Evolutionary conservation across 2,113 vertebrate genomes (phyloP).

Genomic region (Phylloscopus trochiloides): DNA sequence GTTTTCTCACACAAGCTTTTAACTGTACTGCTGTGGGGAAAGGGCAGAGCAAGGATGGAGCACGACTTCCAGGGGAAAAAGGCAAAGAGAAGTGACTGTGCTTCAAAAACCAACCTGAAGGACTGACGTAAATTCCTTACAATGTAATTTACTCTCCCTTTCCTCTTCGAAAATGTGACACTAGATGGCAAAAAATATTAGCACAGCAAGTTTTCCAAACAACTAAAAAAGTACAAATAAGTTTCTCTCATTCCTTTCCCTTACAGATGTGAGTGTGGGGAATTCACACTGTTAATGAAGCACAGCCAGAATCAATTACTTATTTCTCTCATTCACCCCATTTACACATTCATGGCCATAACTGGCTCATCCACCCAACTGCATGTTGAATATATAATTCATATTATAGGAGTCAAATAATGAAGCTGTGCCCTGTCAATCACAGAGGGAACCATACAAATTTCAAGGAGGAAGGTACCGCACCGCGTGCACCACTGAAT

Average conservation of each 20-base stretch:
- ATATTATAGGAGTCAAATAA: conserved; percentile 24
- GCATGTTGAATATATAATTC: not conserved
- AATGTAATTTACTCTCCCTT: conserved; percentile 26
- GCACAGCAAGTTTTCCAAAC: conserved; percentile 39
- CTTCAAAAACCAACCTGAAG: conserved; percentile 1
- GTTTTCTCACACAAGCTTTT: not conserved
- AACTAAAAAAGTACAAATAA: conserved; percentile 19
- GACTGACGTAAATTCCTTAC: not conserved
- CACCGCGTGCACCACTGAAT: conserved; percentile 66
- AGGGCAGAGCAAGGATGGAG: not conserved
- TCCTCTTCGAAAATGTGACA: not conserved
- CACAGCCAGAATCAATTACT: conserved; percentile 83
- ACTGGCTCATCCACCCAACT: conserved; percentile 68
- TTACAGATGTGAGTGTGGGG: not conserved
- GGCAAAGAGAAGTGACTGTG: conserved; percentile 10
- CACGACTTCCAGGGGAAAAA: not conserved
- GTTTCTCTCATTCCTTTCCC: not conserved
- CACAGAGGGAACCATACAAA: conserved; percentile 64
- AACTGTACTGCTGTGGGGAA: not conserved
- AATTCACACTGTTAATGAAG: conserved; percentile 79
- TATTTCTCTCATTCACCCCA: conserved; percentile 76
- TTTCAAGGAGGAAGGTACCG: conserved; percentile 69
- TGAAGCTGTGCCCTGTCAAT: conserved; percentile 79
- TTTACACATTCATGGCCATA: conserved; percentile 78
- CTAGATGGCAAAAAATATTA: conserved; percentile 10